These are phyloP conservation scores for Psophia crepitans DNA, from an alignment of 2,113 vertebrate species.

Conservation along the genomic window DNA sequence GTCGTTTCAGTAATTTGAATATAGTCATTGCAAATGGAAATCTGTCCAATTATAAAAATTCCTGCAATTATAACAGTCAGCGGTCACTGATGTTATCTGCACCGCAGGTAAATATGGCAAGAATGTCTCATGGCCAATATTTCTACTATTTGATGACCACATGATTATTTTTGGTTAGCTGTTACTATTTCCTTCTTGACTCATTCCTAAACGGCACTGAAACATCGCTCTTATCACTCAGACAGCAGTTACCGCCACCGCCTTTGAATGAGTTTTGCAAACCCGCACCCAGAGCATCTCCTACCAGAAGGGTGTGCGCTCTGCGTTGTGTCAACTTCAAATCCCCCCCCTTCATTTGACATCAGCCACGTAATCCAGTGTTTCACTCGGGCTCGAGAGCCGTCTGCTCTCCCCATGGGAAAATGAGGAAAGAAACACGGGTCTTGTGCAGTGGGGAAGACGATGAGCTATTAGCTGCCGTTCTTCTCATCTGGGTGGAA, in stretches of 20 bases:
- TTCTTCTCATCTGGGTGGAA: background rate
- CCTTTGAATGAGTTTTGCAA: background rate
- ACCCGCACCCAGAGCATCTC: background rate
- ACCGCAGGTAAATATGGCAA: background rate
- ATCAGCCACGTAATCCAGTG: background rate
- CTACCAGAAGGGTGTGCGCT: background rate
- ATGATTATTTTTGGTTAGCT: background rate
- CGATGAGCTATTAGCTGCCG: background rate
- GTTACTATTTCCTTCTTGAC: background rate
- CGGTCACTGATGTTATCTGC: background rate
- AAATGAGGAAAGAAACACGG: background rate
- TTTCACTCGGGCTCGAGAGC: background rate
- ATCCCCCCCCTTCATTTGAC: rapidly evolving
- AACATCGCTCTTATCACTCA: background rate
- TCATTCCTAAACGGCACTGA: background rate
- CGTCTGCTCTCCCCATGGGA: rapidly evolving
- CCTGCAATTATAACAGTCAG: background rate
- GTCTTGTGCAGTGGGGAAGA: background rate
- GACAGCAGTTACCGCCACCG: background rate
- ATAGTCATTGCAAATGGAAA: background rate
- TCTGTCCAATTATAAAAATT: background rate
- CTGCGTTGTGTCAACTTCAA: background rate
- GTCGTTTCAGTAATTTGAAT: background rate
- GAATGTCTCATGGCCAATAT: background rate
- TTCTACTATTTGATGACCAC: conserved; percentile 1